Evolutionary conservation across 2,888 invertebrate species (phyloP).

Genomic region (Lamellibrachia columna): DNA sequence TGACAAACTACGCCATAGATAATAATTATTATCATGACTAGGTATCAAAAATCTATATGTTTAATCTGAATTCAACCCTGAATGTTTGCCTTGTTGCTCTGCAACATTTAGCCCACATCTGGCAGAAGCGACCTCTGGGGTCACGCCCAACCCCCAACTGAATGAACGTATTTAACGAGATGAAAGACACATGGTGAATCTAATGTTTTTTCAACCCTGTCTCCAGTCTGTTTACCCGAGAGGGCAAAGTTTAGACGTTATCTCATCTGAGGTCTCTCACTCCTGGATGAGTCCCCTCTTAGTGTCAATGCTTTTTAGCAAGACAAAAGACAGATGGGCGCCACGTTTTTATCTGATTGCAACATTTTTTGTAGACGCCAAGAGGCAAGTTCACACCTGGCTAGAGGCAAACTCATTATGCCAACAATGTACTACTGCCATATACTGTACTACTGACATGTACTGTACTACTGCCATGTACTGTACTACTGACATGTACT

Average conservation of each 20-base stretch:
- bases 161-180: not conserved
- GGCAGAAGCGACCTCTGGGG: not conserved
- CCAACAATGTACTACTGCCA: not conserved
- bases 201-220: not conserved
- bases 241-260: not conserved
- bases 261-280: not conserved
- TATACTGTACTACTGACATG: not conserved
- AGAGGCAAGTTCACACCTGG: not conserved
- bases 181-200: not conserved
- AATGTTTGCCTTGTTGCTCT: not conserved
- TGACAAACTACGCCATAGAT: not conserved
- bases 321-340: not conserved
- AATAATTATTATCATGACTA: not conserved
- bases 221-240: not conserved
- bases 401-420: not conserved
- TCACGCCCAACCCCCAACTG: not conserved
- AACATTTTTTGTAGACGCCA: not conserved
- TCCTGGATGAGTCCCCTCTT: not conserved
- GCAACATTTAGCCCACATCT: not conserved
- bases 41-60: not conserved
- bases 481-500: no score
- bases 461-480: no score
- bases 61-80: not conserved
- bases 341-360: not conserved
- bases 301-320: constrained; percentile 10